phyloP scores from a whole-genome alignment of 2,797 vertebrate genomes.

The Xenopus petersii region DNA sequence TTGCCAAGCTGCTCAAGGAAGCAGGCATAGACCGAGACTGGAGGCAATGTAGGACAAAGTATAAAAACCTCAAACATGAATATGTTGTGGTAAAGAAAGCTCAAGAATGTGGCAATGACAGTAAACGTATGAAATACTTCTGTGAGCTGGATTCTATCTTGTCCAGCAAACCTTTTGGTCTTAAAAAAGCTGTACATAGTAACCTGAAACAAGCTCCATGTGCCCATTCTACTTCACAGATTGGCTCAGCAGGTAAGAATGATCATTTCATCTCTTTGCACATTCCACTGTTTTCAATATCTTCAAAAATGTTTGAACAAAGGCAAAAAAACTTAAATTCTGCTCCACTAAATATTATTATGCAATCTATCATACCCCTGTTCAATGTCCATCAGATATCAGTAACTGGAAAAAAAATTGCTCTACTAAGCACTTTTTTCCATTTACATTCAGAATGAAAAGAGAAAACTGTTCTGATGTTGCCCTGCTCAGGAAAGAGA shows the following conservation, averaged over 20 bases:
- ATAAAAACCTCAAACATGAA: constrained; percentile 90
- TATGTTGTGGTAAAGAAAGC: constrained; percentile 79
- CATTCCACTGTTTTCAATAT: too few species aligned
- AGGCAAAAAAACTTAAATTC: too few species aligned
- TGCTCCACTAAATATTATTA: too few species aligned
- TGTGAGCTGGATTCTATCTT: constrained; percentile 83
- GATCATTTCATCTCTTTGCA: too few species aligned
- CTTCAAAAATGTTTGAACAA: too few species aligned
- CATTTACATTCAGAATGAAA: too few species aligned
- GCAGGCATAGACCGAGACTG: constrained; percentile 84
- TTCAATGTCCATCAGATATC: too few species aligned
- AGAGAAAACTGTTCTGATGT: too few species aligned
- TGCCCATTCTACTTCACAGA: constrained; percentile 53
- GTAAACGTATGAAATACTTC: constrained; percentile 86
- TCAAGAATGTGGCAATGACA: constrained; percentile 65
- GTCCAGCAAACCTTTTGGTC: constrained; percentile 66
- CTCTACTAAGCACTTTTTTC: too few species aligned
- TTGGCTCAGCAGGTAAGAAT: constrained; percentile 57
- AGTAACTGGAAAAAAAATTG: too few species aligned
- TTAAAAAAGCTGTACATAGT: constrained; percentile 59
- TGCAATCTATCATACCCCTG: too few species aligned
- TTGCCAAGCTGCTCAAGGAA: constrained; percentile 79
- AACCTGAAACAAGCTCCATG: constrained; percentile 47
- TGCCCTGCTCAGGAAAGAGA: too few species aligned
- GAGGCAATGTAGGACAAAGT: constrained; percentile 90